Evolutionary conservation across 1,140 invertebrate species (phyloP).

Genomic region (Pseudomyrmex dendroicus): DNA sequence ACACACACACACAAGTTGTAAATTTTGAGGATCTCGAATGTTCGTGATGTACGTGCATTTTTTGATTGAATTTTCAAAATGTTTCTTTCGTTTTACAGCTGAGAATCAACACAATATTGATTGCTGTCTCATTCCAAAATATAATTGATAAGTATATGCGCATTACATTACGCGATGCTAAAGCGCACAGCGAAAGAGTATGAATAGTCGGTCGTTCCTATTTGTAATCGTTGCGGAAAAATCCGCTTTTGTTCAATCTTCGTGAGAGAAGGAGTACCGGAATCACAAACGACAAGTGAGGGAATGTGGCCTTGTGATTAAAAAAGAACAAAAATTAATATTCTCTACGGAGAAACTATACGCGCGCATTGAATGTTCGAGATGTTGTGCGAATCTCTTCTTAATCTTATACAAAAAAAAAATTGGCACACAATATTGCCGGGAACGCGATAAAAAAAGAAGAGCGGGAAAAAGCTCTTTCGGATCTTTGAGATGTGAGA

Average conservation of each 20-base stretch:
- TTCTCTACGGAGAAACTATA: slow-evolving; percentile 1
- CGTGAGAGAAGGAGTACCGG: not conserved
- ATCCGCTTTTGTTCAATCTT: slow-evolving; percentile 18
- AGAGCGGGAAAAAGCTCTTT: not conserved
- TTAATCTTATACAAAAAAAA: slow-evolving; percentile 31
- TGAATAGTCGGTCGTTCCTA: slow-evolving; percentile 12
- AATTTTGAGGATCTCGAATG: not conserved
- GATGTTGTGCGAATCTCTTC: slow-evolving; percentile 10
- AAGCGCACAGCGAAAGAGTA: not conserved
- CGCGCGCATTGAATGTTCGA: slow-evolving; percentile 13
- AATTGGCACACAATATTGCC: slow-evolving; percentile 2
- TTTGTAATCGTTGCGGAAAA: slow-evolving; percentile 27
- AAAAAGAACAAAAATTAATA: not conserved
- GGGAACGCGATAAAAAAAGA: not conserved
- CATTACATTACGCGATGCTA: not conserved
- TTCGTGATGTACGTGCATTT: not conserved
- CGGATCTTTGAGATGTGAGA: not conserved
- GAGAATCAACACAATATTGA: not conserved
- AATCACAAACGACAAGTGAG: slow-evolving; percentile 18
- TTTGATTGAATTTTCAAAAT: not conserved
- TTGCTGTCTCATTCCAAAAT: not conserved
- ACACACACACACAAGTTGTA: no score
- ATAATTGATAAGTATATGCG: not conserved
- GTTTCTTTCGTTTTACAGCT: not conserved
- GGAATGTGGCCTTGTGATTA: slow-evolving; percentile 51